phyloP scores from a whole-genome alignment of 2,113 vertebrate genomes.

The Dolichallabes microphthalmus region DNA sequence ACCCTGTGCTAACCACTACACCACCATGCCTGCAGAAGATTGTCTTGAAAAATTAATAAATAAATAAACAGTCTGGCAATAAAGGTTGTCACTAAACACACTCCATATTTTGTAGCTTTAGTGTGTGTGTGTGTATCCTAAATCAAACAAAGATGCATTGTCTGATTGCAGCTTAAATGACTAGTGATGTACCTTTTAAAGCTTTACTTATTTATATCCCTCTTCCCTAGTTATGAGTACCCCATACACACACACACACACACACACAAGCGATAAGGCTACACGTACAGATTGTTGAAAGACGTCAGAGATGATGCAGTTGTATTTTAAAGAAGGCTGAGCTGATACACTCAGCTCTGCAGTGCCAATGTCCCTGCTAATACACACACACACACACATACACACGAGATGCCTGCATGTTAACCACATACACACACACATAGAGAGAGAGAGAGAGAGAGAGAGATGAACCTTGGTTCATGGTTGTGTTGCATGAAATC shows the following conservation, averaged over 20 bases:
- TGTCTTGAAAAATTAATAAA: too few species aligned
- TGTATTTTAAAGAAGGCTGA: conserved; percentile 29
- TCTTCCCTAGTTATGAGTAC: not conserved
- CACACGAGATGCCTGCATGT: not conserved
- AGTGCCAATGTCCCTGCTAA: not conserved
- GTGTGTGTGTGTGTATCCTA: not conserved
- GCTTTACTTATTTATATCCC: not conserved
- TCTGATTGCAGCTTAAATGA: not conserved
- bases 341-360: conserved; percentile 35
- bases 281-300: not conserved
- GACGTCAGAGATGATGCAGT: conserved; percentile 49
- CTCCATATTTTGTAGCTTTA: not conserved
- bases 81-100: not conserved
- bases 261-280: not conserved
- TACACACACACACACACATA: not conserved
- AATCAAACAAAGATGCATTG: too few species aligned
- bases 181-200: not conserved
- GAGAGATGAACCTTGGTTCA: not conserved
- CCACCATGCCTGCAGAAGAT: too few species aligned
- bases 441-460: too few species aligned
- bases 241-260: too few species aligned
- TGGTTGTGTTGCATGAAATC: not conserved
- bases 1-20: too few species aligned
- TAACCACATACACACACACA: not conserved
- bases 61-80: not conserved